Conservation (phyloP, 2,113 vertebrate genomes). For the Lepus europaeus region DNA sequence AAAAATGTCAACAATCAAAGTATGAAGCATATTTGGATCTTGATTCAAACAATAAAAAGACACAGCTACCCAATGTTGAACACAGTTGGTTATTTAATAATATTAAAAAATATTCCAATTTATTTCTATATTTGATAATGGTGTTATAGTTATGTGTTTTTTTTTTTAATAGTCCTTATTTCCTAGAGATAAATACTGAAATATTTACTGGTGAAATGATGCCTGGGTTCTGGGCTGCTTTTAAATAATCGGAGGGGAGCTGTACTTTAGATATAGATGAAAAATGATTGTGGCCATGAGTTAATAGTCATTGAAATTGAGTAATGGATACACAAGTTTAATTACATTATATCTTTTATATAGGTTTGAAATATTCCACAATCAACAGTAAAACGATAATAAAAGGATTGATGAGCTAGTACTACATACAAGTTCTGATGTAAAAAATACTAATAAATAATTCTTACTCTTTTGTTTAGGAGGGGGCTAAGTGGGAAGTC, state of each 20-base stretch:
- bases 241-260: neutral
- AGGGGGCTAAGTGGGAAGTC: too few relatives aligned
- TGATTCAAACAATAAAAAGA: too few relatives aligned
- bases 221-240: neutral
- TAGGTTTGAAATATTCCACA: slow-evolving; percentile 1
- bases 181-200: too few relatives aligned
- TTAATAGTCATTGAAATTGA: neutral
- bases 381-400: neutral
- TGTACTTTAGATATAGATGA: neutral
- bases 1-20: neutral
- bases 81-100: neutral
- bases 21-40: too few relatives aligned
- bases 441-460: neutral
- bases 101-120: neutral
- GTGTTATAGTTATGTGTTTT: neutral
- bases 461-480: neutral
- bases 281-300: neutral
- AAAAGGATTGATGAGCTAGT: neutral
- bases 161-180: too few relatives aligned
- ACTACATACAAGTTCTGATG: neutral
- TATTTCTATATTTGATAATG: slow-evolving; percentile 41
- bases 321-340: neutral
- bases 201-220: too few relatives aligned
- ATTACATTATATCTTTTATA: neutral
- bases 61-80: neutral